A percentile compares a stretch with the other conserved stretches of the same genome.
Evolutionary conservation across 2,888 invertebrate genomes (phyloP).

Genomic region (Eurytoma californica): DNA sequence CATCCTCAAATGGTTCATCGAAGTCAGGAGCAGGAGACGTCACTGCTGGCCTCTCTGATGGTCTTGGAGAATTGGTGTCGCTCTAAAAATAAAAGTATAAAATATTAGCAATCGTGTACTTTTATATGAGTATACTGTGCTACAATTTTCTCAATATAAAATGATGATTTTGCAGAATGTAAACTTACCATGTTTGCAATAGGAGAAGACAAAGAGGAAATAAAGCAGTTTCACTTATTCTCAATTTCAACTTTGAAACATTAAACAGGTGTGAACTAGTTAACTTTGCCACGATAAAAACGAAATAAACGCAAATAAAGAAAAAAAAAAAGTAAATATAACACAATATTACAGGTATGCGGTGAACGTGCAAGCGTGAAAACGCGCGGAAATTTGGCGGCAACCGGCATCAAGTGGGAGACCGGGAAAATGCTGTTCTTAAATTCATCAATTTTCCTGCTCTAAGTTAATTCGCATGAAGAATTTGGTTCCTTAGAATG

Average conservation of each 20-base stretch:
- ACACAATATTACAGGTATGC: not conserved
- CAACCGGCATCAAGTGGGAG: not conserved
- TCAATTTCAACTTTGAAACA: too few relatives aligned
- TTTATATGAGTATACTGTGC: too few relatives aligned
- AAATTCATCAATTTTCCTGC: not conserved
- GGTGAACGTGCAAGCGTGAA: not conserved
- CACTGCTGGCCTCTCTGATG: slow-evolving; percentile 75
- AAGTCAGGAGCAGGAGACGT: slow-evolving; percentile 88
- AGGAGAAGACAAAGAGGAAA: not conserved
- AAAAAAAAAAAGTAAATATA: not conserved
- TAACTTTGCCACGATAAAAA: too few relatives aligned
- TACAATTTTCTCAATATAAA: too few relatives aligned
- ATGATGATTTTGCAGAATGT: not conserved
- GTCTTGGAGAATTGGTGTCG: slow-evolving; percentile 67
- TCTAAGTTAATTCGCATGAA: not conserved
- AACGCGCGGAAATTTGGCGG: slow-evolving; percentile 48
- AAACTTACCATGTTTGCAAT: slow-evolving; percentile 34
- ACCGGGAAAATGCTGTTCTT: not conserved
- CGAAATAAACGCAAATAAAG: too few relatives aligned
- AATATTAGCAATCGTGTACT: not conserved
- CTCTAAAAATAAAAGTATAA: slow-evolving; percentile 61
- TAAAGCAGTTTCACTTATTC: not conserved
- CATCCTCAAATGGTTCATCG: slow-evolving; percentile 91
- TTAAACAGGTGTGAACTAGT: too few relatives aligned
- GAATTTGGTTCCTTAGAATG: not conserved